Conservation (phyloP, 2,797 vertebrate genomes). For the Pelochelys cantorii region DNA sequence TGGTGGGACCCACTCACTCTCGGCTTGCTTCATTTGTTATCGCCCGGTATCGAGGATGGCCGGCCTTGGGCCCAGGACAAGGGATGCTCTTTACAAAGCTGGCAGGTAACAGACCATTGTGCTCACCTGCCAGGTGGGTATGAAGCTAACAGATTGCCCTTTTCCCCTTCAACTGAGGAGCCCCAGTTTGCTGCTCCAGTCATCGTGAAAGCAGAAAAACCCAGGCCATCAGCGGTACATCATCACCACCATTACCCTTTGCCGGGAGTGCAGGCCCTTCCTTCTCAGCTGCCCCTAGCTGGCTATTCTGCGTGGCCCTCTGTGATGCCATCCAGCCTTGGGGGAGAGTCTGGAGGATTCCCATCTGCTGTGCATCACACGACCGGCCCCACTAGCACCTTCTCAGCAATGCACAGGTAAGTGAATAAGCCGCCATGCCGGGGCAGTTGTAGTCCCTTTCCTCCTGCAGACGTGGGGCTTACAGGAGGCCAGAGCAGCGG, state of each 20-base stretch:
- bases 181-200: constrained; percentile 50
- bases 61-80: background rate
- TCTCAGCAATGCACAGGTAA: constrained; percentile 77
- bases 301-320: constrained; percentile 76
- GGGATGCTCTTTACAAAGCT: background rate
- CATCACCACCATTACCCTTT: constrained; percentile 87
- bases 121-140: rapidly evolving
- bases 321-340: constrained; percentile 43
- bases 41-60: background rate
- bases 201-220: constrained; percentile 73
- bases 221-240: constrained; percentile 78
- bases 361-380: constrained; percentile 63
- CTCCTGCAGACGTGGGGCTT: background rate
- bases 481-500: background rate
- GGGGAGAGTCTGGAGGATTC: constrained; percentile 65
- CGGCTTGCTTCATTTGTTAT: background rate
- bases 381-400: constrained; percentile 39
- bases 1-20: background rate
- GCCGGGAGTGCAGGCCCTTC: constrained; percentile 18
- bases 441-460: background rate
- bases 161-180: constrained; percentile 63
- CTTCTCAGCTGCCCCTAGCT: constrained; percentile 59
- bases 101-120: background rate
- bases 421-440: background rate
- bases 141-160: background rate